Percentiles rank a stretch among this genome's conserved stretches.
These are phyloP conservation scores for Choristoneura fumiferana DNA, from an alignment of 1,140 invertebrate genomes.

Conservation along the genomic window DNA sequence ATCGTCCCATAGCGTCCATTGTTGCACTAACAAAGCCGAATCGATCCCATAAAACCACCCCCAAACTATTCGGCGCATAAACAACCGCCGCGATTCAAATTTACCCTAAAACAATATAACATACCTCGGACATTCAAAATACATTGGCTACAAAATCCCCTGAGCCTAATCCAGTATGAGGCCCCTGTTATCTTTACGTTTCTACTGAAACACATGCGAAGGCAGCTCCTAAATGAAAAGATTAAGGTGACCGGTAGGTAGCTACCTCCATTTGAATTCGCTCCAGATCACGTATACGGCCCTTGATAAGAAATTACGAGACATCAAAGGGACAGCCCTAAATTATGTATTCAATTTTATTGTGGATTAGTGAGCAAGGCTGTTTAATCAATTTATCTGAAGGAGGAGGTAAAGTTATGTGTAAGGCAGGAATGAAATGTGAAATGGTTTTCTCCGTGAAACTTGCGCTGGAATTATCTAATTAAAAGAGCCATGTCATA, in stretches of 20 bases:
- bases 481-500: too few relatives aligned
- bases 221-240: conserved; percentile 15
- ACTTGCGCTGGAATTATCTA: too few relatives aligned
- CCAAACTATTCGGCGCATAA: conserved; percentile 9
- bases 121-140: conserved; percentile 5
- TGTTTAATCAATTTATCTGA: too few relatives aligned
- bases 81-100: conserved; percentile 6
- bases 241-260: conserved; percentile 18
- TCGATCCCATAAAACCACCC: not conserved
- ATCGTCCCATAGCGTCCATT: too few relatives aligned
- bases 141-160: not conserved
- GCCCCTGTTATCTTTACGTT: conserved; percentile 8
- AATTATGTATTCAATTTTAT: conserved; percentile 14
- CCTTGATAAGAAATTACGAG: conserved; percentile 16
- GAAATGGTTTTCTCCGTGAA: too few relatives aligned
- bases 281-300: conserved; percentile 8
- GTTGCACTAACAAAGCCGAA: too few relatives aligned
- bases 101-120: conserved; percentile 11
- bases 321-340: conserved; percentile 1
- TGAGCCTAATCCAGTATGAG: conserved; percentile 5
- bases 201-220: not conserved
- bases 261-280: conserved; percentile 7
- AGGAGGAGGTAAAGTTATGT: too few relatives aligned
- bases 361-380: conserved; percentile 4
- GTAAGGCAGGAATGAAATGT: too few relatives aligned